phyloP scores from a whole-genome alignment of 2,797 vertebrate species.

The Sebastiscus tertius region DNA sequence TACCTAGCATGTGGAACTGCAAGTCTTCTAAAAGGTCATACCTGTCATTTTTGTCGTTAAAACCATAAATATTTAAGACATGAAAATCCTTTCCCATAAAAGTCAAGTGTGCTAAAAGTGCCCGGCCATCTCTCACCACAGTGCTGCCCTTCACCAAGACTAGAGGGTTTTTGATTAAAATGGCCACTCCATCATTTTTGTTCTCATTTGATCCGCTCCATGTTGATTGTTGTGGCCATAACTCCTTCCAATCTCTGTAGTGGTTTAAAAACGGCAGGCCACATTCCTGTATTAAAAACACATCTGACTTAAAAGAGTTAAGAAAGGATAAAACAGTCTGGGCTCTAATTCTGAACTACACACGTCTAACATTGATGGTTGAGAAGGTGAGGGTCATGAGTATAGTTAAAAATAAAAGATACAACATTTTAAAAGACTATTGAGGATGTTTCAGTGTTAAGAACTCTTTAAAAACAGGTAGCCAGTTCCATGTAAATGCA shows the following conservation, averaged over 20 bases:
- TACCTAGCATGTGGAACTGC: slow-evolving; percentile 26
- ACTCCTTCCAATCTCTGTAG: not conserved
- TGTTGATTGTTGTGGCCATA: not conserved
- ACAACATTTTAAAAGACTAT: too few species aligned
- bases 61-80: not conserved
- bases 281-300: not conserved
- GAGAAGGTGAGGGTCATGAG: too few species aligned
- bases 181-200: too few species aligned
- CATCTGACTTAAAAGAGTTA: not conserved
- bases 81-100: slow-evolving; percentile 6
- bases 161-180: too few species aligned
- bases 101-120: slow-evolving; percentile 31
- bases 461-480: too few species aligned
- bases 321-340: not conserved
- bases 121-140: slow-evolving; percentile 25
- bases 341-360: too few species aligned
- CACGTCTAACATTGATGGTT: too few species aligned
- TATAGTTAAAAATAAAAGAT: too few species aligned
- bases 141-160: not conserved
- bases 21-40: not conserved
- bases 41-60: not conserved
- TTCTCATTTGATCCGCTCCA: not conserved
- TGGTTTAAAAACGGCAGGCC: not conserved
- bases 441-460: too few species aligned
- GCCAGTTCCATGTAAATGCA: too few species aligned